Conservation (phyloP, 2,888 invertebrate species). For the Alloscopus bannaensis region DNA sequence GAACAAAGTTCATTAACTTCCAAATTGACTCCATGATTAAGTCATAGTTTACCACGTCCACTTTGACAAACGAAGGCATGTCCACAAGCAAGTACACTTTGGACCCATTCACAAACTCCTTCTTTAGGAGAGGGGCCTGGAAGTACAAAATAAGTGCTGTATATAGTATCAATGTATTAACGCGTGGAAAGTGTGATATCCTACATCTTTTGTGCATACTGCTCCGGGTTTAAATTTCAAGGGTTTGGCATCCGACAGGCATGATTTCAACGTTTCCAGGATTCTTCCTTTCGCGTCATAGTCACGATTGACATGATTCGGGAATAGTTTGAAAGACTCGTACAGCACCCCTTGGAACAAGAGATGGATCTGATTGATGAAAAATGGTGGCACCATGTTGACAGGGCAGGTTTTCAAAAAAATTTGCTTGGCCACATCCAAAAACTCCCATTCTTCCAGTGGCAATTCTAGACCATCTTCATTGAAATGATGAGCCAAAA, state of each 20-base stretch:
- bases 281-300: conserved; percentile 38
- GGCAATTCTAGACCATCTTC: conserved; percentile 42
- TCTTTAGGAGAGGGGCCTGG: conserved; percentile 55
- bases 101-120: conserved; percentile 35
- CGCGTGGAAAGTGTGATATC: background rate
- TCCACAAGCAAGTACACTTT: conserved; percentile 48
- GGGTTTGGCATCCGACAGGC: conserved; percentile 41
- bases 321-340: conserved; percentile 61
- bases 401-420: conserved; percentile 63
- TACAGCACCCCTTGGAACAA: conserved; percentile 59
- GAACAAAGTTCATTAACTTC: conserved; percentile 69
- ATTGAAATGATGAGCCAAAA: conserved; percentile 59
- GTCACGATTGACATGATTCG: conserved; percentile 39
- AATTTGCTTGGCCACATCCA: conserved; percentile 56
- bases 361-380: conserved; percentile 57
- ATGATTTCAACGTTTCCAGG: conserved; percentile 27
- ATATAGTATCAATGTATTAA: background rate
- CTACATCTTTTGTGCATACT: conserved; percentile 59
- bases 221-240: conserved; percentile 48
- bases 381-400: conserved; percentile 58
- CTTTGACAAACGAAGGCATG: conserved; percentile 61
- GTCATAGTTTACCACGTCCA: conserved; percentile 62
- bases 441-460: conserved; percentile 64
- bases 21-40: conserved; percentile 65
- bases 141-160: background rate